Base-by-base conservation (phyloP, 2,888 invertebrate genomes). In the Plebejus anna region DNA sequence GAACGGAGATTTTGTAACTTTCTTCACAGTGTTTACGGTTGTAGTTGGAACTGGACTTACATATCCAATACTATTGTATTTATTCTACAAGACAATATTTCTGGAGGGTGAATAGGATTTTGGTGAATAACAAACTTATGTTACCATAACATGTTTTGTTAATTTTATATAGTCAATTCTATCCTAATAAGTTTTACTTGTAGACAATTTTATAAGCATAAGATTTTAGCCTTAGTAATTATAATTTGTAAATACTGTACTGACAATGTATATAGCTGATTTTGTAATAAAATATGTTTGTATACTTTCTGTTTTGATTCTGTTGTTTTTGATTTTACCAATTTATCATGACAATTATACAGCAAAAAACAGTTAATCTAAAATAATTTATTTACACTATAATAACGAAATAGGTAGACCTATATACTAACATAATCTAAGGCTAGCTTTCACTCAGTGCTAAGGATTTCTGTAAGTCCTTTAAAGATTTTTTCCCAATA, bases 41-140 rank as follows among this genome's bases (percentile, higher is more conserved):
- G 93, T 96, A 79, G 93, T 96, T 80, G 97, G 97, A n/a, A 97
- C 97, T 28, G 86, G 96, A 22, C 87, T 96, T 72, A 97, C 97
- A 80, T 91, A 96, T 78, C 88, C 96, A 72, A 95, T 96, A 82
- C 94, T 96, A 81, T 82, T 95, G 81, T 94, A 89, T 85, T 84
- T 92, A 77, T 92, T 93, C 82, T 91, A 90, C 80, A 89, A 87
- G 84, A 89, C 92, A 78, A 83, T 92, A 51, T 85, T 84, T 84
- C 79, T 87, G 81, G 86, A 85, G 83, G 82, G 81, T 78, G 86
- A 81, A 80, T 79, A 78, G 77, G 32, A 59, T 16, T 55, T 16
- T 55, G 75, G 4, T 71, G 22, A 28, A 32, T 36, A 13, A 66
- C 32, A 13, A 66, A 32, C 5, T 66, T 36, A 66, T 32, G 4